Base-by-base conservation (phyloP, 2,113 vertebrate species). In the Oncorhynchus keta region DNA sequence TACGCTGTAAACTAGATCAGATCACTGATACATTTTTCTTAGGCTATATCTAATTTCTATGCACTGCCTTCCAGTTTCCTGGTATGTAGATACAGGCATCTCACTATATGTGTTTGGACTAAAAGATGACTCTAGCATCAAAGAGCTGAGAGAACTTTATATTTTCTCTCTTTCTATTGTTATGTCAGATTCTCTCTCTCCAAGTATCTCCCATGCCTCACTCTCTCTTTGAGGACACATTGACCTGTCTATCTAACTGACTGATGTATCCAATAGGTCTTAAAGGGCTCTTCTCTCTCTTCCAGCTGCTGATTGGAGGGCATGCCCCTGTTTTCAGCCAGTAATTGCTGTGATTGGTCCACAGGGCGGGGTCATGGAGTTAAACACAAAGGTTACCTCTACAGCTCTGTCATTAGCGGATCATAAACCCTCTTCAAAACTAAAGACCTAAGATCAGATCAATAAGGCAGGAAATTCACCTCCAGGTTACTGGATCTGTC, bases 391-490 rank as follows among this genome's bases (percentile, higher is more conserved):
- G 71, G 32, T 49, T 24, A 51, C 20, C 68, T 49, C 61, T 71
- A 45, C 24, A 62, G 74, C 74, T 81, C 61, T 22, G 30, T 70
- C 77, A 74, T 76, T 72, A 73, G 67, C 22, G 51, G 49, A 77
- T 72, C 35, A 32, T 65, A 78, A 72, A 72, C 73, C n/a, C 76
- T 49, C 68, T 75, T 71, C 4, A 72, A 22, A 72, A 82, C 76
- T 64, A 51, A 18, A 59, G 28, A 59, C 68, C 68, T 62, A 24
- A 35, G 71, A 78, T 18, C 12, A 55, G 12, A 14, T 69, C 72
- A 49, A 69, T 77, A 12, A 11, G 14, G 12, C 4, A 73, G 39
- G 30, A 65, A 76, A 73, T 62, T 39, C 39, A 68, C 22, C 59
- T 28, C 62, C 20, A 13, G 55, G 30, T 64, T n/a, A 59, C 55